Base-by-base conservation (phyloP, 2,888 invertebrate species). In the Dryococelus australis region DNA sequence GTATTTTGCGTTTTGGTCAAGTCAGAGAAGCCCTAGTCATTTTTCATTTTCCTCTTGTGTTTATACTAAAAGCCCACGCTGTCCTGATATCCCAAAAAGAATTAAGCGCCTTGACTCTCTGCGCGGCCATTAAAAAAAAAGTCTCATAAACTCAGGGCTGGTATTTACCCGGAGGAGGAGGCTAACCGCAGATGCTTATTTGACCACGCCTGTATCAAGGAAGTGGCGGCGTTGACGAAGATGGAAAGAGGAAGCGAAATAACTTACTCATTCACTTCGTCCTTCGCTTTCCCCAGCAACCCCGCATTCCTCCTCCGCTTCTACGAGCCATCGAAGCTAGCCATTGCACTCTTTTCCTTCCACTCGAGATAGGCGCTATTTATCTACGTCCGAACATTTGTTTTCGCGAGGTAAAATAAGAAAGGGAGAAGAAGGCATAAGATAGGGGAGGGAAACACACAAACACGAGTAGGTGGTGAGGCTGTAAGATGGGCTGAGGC, bases 351-450 rank as follows among this genome's bases (percentile, higher is more conserved):
- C 35, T 35, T 27, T 16, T 6, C 43, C 65, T 65, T 65, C 65
- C 65, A n/a, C 65, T 65, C 43, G 79, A 85, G 87, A 86, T 85
- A 87, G 85, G 35, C 81, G 81, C 85, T 87, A 87, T 87, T 87
- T 85, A 85, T 87, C 87, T 81, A 85, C 87, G 87, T 87, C 87
- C 85, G 35, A 87, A 85, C 85, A 81, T 87, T 87, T 85, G 85
- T 87, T 87, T 87, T 87, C 87, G 81, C 80, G 81, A 85, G 53
- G 51, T 79, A 80, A 85, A 87, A 83, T 35, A 51, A 35, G 28
- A 51, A 84, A 28, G 53, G 26, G 20, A n/a, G 35, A 83, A 28
- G 83, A 83, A 83, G 27, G 83, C 12, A 83, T 43, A 83, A 35
- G 81, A 79, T 81, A 85, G 85, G 47, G 51, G 24, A n/a, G 84